A percentile compares a stretch with the other conserved stretches of the same genome.
phyloP scores from a whole-genome alignment of 2,797 vertebrate genomes.

The Poecilia velifera region DNA sequence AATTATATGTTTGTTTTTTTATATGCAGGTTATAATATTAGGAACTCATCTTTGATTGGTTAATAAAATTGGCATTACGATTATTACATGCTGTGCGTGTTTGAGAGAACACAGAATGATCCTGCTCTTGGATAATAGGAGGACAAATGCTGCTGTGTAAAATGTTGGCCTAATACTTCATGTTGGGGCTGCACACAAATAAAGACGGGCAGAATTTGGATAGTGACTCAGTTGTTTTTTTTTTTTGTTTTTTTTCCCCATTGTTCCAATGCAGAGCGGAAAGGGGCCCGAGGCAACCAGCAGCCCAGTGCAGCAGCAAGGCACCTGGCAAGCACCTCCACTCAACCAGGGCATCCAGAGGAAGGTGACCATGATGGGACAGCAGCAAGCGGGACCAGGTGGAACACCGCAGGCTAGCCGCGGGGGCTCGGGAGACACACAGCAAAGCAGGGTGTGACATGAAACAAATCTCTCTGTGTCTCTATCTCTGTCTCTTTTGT shows the following conservation, averaged over 20 bases:
- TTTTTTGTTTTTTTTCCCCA: background rate
- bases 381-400: slow-evolving; percentile 77
- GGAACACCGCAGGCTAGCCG: slow-evolving; percentile 70
- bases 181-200: slow-evolving; percentile 15
- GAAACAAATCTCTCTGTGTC: slow-evolving; percentile 3
- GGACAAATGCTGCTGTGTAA: background rate
- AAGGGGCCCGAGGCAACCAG: slow-evolving; percentile 79
- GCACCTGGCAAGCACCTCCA: slow-evolving; percentile 51
- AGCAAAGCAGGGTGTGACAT: slow-evolving; percentile 80
- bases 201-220: slow-evolving; percentile 10
- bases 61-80: too few relatives aligned
- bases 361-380: slow-evolving; percentile 88
- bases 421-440: slow-evolving; percentile 81
- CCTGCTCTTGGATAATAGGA: too few relatives aligned
- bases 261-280: slow-evolving; percentile 80
- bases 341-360: slow-evolving; percentile 83
- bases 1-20: background rate
- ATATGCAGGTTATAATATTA: background rate
- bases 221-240: slow-evolving; percentile 10
- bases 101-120: background rate
- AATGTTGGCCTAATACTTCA: slow-evolving; percentile 12
- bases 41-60: too few relatives aligned
- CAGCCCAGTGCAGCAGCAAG: slow-evolving; percentile 74
- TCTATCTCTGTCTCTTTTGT: background rate
- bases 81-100: too few relatives aligned